These are phyloP conservation scores for Hippopotamus amphibius DNA, from an alignment of 2,113 vertebrate genomes.

Conservation along the genomic window DNA sequence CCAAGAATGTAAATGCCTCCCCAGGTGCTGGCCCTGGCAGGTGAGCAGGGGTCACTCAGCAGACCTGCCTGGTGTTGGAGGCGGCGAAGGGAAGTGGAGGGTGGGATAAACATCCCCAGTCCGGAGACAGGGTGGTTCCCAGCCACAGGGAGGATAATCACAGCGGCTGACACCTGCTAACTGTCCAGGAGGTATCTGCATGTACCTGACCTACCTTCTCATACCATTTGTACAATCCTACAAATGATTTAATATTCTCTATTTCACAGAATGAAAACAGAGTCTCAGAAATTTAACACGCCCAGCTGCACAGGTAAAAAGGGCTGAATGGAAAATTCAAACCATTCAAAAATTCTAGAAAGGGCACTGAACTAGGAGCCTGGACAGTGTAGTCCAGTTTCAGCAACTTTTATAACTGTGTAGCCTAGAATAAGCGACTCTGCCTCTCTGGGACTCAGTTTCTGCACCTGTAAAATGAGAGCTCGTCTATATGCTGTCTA, in stretches of 20 bases:
- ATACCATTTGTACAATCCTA: background rate
- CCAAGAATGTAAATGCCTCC: conserved; percentile 67
- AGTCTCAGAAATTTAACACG: background rate
- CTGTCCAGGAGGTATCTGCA: background rate
- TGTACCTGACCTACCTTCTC: background rate
- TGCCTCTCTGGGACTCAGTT: background rate
- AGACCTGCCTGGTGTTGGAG: background rate
- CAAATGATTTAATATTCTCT: background rate
- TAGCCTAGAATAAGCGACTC: background rate
- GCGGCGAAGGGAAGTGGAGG: background rate
- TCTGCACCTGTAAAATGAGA: background rate
- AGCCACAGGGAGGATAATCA: background rate
- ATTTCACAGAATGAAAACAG: background rate
- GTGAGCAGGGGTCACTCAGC: conserved; percentile 62
- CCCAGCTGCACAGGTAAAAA: conserved; percentile 5
- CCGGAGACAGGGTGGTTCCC: background rate
- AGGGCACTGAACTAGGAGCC: conserved; percentile 10
- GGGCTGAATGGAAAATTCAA: background rate
- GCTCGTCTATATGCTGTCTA: background rate
- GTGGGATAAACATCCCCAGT: background rate
- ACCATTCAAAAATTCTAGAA: conserved; percentile 28
- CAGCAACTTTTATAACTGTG: background rate
- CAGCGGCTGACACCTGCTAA: background rate
- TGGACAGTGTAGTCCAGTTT: background rate
- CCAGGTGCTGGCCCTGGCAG: conserved; percentile 74